Percentiles rank a stretch among this genome's conserved stretches.
Evolutionary conservation across 2,113 vertebrate genomes (phyloP).

Genomic region (Panthera leo): DNA sequence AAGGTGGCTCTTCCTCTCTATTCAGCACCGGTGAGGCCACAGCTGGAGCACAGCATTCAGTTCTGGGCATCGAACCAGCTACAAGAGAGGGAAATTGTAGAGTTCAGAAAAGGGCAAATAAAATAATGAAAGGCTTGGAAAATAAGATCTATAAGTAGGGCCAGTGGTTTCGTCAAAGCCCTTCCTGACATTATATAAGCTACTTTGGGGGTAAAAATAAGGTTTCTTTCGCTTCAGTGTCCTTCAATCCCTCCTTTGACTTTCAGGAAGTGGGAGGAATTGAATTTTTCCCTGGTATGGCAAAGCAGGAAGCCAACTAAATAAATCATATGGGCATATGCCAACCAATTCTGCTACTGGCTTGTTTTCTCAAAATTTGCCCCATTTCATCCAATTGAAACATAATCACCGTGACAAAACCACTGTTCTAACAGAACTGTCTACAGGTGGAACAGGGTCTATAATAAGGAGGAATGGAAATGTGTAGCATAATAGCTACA

Average conservation of each 20-base stretch:
- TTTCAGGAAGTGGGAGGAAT: slow-evolving; percentile 47
- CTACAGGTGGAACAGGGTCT: not conserved
- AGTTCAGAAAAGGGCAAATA: slow-evolving; percentile 81
- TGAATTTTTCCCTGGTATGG: not conserved
- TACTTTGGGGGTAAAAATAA: not conserved
- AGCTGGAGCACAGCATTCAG: slow-evolving; percentile 83
- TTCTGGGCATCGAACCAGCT: slow-evolving; percentile 81
- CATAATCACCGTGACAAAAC: slow-evolving; percentile 60
- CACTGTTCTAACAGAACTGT: slow-evolving; percentile 44
- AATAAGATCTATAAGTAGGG: slow-evolving; percentile 76
- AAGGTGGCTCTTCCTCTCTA: slow-evolving; percentile 81
- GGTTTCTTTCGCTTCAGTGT: slow-evolving; percentile 40
- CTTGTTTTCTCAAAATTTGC: slow-evolving; percentile 28
- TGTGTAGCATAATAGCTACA: not conserved
- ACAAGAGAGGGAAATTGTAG: slow-evolving; percentile 81
- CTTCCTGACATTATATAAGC: slow-evolving; percentile 57
- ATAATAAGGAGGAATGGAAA: not conserved
- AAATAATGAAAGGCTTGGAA: slow-evolving; percentile 80
- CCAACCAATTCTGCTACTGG: slow-evolving; percentile 28
- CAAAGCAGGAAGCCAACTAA: not conserved
- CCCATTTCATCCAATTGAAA: slow-evolving; percentile 53
- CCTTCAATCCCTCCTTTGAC: slow-evolving; percentile 13
- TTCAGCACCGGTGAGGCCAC: slow-evolving; percentile 81
- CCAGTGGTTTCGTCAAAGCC: slow-evolving; percentile 72
- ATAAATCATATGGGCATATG: not conserved